These are phyloP conservation scores for Palythoa caribaeorum DNA, from an alignment of 92 coral and sea anemone species.

Conservation along the genomic window DNA sequence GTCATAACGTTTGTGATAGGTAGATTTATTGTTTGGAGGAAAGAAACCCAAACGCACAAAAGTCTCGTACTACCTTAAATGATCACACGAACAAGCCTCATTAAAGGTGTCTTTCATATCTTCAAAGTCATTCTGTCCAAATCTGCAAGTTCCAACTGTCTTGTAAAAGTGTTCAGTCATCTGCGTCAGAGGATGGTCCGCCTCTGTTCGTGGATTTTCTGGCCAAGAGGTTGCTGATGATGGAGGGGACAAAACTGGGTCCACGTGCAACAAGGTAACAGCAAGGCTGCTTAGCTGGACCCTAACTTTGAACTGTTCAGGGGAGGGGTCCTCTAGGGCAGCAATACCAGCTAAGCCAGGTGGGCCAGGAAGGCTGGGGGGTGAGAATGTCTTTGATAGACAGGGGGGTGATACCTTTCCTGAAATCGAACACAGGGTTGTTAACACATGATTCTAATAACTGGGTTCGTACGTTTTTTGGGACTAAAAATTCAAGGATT, in stretches of 20 bases:
- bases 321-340: conserved; percentile 89
- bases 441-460: not conserved
- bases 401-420: conserved; percentile 54
- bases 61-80: conserved; percentile 72
- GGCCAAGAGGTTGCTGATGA: conserved; percentile 53
- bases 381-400: conserved; percentile 61
- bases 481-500: too few relatives aligned
- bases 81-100: conserved; percentile 85
- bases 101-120: conserved; percentile 78
- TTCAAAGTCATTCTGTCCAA: conserved; percentile 97
- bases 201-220: conserved; percentile 38
- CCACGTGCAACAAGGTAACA: conserved; percentile 88
- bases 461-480: too few relatives aligned
- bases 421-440: conserved; percentile 1
- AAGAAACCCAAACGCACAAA: too few relatives aligned
- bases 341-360: conserved; percentile 91
- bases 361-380: conserved; percentile 79
- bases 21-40: too few relatives aligned
- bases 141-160: conserved; percentile 86
- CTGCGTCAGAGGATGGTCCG: conserved; percentile 81
- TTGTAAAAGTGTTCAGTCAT: conserved; percentile 91
- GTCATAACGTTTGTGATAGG: too few relatives aligned
- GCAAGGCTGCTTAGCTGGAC: conserved; percentile 86
- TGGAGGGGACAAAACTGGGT: conserved; percentile 79
- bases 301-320: conserved; percentile 72